Evolutionary conservation across 1,140 invertebrate genomes (phyloP), one percentile per base, ranked within the genome.

Genomic region (Drosophila suzukii): DNA sequence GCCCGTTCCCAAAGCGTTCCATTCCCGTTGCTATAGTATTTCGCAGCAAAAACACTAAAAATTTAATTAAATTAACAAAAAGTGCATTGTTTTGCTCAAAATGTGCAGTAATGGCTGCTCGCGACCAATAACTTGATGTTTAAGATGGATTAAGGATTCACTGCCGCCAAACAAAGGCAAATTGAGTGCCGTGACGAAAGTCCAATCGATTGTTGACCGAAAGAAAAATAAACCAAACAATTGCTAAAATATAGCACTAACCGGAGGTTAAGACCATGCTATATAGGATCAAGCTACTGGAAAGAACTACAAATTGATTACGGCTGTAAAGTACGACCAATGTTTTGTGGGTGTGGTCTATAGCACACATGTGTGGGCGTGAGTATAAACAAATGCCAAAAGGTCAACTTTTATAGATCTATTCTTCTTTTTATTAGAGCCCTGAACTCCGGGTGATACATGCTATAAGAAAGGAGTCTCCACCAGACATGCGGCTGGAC

Each of bases 121-220:
- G 32, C n/a, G 10, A 41, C 30, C 49, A 51, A 11, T 7, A 41
- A 24, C 7, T 8, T 47, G 32, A 56, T 41, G 47, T 63, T 38
- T 39, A 74, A 32, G 43, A 58, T 17, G 8, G 20, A 30, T 39
- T 44, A 36, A 36, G 46, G 39, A 62, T 43, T 59, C 67, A 81
- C 79, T 78, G 79, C 74, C 78, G 13, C 49, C 20, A 17, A 32
- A 0, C 15, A 50, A 10, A 27, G 10, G 20, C 27, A 7, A 30
- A 55, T 32, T 47, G 50, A 39, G 47, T 56, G 41, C 27, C 17
- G 51, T 57, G 44, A 38, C 56, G 44, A 60, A 38, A 63, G 44
- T 57, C 36, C 36, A 46, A 82, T 74, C 71, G 38, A 56, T 58
- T 82, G 63, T 81, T 62, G 60, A 30, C 49, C 59, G 47, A 46